These are phyloP conservation scores for Phalera bucephala DNA, from an alignment of 2,888 invertebrate species.

Conservation along the genomic window DNA sequence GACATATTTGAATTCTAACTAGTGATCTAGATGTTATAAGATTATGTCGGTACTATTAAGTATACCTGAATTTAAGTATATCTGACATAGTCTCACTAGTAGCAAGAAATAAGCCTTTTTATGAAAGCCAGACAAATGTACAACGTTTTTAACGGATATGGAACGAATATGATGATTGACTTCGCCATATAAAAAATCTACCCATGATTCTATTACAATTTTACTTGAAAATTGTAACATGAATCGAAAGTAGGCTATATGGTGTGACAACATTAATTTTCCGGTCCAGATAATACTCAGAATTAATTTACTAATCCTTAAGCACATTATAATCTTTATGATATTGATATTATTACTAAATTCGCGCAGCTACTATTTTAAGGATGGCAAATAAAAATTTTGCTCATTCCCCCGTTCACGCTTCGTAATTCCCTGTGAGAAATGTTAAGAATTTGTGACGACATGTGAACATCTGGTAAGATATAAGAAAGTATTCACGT, in stretches of 20 bases:
- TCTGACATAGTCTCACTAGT: too few relatives aligned
- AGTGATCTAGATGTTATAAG: too few relatives aligned
- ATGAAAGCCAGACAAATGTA: too few relatives aligned
- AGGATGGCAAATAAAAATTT: conserved; percentile 17
- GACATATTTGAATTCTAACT: too few relatives aligned
- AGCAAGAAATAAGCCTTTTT: too few relatives aligned
- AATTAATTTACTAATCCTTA: conserved; percentile 1
- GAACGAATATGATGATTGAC: conserved; percentile 30
- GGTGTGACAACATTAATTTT: conserved; percentile 54
- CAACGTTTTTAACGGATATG: too few relatives aligned
- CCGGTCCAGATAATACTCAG: conserved; percentile 33
- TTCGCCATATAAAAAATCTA: conserved; percentile 22
- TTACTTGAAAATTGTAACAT: too few relatives aligned
- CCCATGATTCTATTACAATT: conserved; percentile 30
- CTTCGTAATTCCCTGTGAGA: conserved; percentile 43
- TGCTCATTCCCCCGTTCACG: conserved; percentile 35
- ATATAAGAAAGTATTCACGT: conserved; percentile 16
- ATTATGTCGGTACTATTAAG: too few relatives aligned
- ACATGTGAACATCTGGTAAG: conserved; percentile 44
- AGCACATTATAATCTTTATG: conserved; percentile 8
- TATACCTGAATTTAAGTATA: too few relatives aligned
- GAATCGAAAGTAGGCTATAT: too few relatives aligned
- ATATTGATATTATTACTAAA: conserved; percentile 20
- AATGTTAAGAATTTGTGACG: conserved; percentile 48
- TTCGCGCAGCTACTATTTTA: conserved; percentile 13